A percentile compares a stretch with the other conserved stretches of the same genome.
Evolutionary conservation across 1,140 invertebrate species (phyloP).

Genomic region (Agraylea sexmaculata): DNA sequence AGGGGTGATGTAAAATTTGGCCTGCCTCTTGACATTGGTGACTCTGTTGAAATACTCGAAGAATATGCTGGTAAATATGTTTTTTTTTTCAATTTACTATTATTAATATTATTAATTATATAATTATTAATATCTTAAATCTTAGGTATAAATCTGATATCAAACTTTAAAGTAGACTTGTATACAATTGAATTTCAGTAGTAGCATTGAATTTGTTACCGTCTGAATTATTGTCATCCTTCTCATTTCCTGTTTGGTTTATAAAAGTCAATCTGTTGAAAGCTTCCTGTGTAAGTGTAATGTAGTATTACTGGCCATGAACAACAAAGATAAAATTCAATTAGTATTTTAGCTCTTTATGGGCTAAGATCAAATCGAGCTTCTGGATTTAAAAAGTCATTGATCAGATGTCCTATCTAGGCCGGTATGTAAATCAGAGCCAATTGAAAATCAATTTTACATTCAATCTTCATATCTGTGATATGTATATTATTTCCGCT

Average conservation of each 20-base stretch:
- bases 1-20: slow-evolving; percentile 69
- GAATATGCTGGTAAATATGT: slow-evolving; percentile 60
- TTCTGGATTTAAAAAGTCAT: no score
- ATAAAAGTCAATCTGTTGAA: neutral
- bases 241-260: neutral
- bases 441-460: no score
- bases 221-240: neutral
- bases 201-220: neutral
- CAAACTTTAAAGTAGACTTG: neutral
- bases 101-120: neutral
- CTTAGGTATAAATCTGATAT: neutral
- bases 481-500: no score
- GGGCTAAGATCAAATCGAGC: no score
- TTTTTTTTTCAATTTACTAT: neutral
- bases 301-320: no score
- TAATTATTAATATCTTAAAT: neutral
- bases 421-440: no score
- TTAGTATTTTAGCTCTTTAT: no score
- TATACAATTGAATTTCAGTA: no score
- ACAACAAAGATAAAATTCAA: no score
- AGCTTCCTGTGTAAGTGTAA: neutral
- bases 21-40: slow-evolving; percentile 75
- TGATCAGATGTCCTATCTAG: no score
- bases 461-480: no score
- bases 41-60: slow-evolving; percentile 82